Evolutionary conservation across 2,888 invertebrate species (phyloP).

Genomic region (Lithosia quadra): DNA sequence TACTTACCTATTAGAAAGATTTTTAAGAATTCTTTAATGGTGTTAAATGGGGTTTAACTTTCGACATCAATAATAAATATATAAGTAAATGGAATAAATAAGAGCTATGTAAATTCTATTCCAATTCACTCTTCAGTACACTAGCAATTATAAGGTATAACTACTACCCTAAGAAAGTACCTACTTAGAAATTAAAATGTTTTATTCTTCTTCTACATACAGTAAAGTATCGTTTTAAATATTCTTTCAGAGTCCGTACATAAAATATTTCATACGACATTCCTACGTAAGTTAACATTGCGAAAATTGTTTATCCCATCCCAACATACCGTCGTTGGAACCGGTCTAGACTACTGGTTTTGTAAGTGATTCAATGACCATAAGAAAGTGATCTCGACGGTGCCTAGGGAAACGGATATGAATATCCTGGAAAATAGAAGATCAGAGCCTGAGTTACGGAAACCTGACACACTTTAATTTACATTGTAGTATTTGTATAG

Average conservation of each 20-base stretch:
- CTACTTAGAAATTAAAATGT: too few relatives aligned
- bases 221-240: too few relatives aligned
- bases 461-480: not conserved
- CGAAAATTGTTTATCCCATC: slow-evolving; percentile 49
- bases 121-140: too few relatives aligned
- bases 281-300: slow-evolving; percentile 41
- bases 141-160: too few relatives aligned
- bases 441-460: slow-evolving; percentile 8
- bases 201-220: too few relatives aligned
- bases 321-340: slow-evolving; percentile 40
- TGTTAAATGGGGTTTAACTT: not conserved
- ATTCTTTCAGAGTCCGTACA: not conserved
- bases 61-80: not conserved
- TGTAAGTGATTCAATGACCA: slow-evolving; percentile 41
- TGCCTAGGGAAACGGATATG: slow-evolving; percentile 68
- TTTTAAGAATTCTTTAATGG: not conserved
- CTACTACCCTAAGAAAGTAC: too few relatives aligned
- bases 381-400: slow-evolving; percentile 58
- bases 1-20: not conserved
- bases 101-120: too few relatives aligned
- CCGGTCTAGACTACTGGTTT: slow-evolving; percentile 50
- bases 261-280: slow-evolving; percentile 37
- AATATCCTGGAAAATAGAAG: slow-evolving; percentile 64
- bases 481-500: not conserved
- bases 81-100: too few relatives aligned